Conservation (phyloP, 2,113 vertebrate species). For the Cottus gobio region DNA sequence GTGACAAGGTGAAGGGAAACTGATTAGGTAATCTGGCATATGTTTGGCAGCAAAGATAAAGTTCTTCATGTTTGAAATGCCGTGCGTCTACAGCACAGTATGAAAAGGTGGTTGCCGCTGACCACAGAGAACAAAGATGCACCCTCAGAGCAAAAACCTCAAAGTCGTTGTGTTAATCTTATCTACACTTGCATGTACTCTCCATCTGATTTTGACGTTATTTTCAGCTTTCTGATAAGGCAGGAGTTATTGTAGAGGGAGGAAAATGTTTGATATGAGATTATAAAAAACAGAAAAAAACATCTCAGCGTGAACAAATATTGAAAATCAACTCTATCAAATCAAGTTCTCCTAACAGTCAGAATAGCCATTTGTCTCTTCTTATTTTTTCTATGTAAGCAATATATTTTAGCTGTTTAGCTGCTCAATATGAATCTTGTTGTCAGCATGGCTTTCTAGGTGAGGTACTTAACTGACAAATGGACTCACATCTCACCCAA, state of each 20-base stretch:
- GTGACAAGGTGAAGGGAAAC: conserved; percentile 3
- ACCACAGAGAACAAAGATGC: conserved; percentile 35
- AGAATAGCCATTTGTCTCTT: background rate
- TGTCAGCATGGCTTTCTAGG: background rate
- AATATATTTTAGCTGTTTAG: background rate
- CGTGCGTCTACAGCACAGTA: background rate
- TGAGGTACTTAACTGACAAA: background rate
- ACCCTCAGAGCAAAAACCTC: conserved; percentile 10
- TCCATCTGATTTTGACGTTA: background rate
- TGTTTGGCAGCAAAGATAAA: conserved; percentile 18
- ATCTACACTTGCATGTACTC: conserved; percentile 20
- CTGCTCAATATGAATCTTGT: background rate
- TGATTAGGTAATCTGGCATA: background rate
- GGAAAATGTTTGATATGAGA: conserved; percentile 19
- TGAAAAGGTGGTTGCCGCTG: background rate
- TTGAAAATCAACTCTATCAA: background rate
- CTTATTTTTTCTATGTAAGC: background rate
- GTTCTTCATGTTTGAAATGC: conserved; percentile 1
- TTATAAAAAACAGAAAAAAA: conserved; percentile 12
- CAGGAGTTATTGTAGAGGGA: background rate
- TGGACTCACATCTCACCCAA: background rate
- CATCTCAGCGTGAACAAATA: background rate
- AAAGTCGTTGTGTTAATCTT: conserved; percentile 29
- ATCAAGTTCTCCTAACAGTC: background rate
- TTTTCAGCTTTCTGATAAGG: background rate